Evolutionary conservation across 2,797 vertebrate genomes (phyloP).

Genomic region (Zenarchopterus dispar): DNA sequence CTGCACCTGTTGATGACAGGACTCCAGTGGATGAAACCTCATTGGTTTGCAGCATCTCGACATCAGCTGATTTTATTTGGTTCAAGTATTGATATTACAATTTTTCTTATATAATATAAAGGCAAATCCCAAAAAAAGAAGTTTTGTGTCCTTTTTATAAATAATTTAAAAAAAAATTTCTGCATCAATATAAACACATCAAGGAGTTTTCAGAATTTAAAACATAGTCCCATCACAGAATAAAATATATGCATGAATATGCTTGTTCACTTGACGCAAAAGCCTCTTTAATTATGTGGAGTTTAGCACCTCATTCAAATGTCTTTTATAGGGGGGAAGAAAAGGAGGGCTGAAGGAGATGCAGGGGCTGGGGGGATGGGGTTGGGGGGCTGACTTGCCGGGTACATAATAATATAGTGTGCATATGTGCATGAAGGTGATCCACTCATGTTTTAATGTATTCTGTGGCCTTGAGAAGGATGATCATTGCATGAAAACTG

Average conservation of each 20-base stretch:
- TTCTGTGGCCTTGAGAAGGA: constrained; percentile 59
- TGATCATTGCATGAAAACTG: constrained; percentile 10
- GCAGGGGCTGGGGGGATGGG: constrained; percentile 11
- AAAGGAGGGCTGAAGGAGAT: constrained; percentile 38
- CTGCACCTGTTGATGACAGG: background rate
- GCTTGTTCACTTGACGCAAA: constrained; percentile 1
- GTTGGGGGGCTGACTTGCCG: constrained; percentile 32
- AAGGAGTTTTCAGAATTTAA: background rate
- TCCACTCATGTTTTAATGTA: constrained; percentile 67
- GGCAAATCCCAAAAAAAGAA: background rate
- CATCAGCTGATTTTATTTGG: background rate
- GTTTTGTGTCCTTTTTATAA: background rate
- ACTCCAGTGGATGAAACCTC: background rate
- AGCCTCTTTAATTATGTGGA: constrained; percentile 29
- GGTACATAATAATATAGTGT: constrained; percentile 72
- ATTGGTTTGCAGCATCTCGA: constrained; percentile 1
- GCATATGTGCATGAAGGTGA: constrained; percentile 79
- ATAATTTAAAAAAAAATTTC: background rate
- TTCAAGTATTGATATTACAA: background rate
- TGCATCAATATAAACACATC: background rate
- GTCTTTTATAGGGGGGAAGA: constrained; percentile 33
- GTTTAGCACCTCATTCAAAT: constrained; percentile 3
- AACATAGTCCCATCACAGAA: no score
- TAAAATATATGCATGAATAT: no score
- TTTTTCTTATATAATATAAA: background rate